Base-by-base conservation (phyloP, 2,797 vertebrate genomes). In the Lagorchestes hirsutus region DNA sequence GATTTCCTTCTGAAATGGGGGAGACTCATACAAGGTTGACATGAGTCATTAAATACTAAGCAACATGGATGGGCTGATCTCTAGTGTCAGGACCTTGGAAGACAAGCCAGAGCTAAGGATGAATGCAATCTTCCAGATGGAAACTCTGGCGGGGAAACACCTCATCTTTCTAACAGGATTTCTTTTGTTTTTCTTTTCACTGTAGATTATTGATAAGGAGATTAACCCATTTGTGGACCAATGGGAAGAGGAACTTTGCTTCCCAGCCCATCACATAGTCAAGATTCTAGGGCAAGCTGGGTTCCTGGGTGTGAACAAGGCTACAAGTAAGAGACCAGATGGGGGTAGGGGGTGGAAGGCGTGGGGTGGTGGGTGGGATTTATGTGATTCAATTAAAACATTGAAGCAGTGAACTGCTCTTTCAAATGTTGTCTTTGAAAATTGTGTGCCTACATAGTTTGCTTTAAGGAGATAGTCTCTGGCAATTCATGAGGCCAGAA, bases 191-290 rank as follows among this genome's bases (percentile, higher is more conserved):
- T 96, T 91, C 0, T 93, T 94, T 97, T 97, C 67, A 54, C 97
- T 98, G 4, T 97, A 99, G 99, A 99, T 99, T 95, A 99, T 99
- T 22, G 99, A 99, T 96, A 98, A 99, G 97, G 99, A 99, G 95
- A 99, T 99, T 96, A 99, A 99, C 97, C 99, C 99, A 1, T 98
- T 99, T 95, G 99, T 99, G 94, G 99, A 99, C 95, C 98, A 99
- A 97, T 99, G 99, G 99, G 99, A 99, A 98, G 98, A 99, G 96
- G 99, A 99, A 94, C 98, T 98, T 55, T 98, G 91, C 31, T 99
- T 99, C 98, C 99, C 99, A 96, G 99, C 99, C 57, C 99, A 99
- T 97, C 99, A 98, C 98, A 58, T 99, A 55, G 99, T 99, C 98
- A 99, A 99, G 98, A 98, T 98, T 95, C 98, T 99, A 74, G 99